Percentiles rank a stretch among this genome's conserved stretches.
These are phyloP conservation scores for Drosophila barbarae DNA, from an alignment of 2,888 invertebrate species.

Conservation along the genomic window DNA sequence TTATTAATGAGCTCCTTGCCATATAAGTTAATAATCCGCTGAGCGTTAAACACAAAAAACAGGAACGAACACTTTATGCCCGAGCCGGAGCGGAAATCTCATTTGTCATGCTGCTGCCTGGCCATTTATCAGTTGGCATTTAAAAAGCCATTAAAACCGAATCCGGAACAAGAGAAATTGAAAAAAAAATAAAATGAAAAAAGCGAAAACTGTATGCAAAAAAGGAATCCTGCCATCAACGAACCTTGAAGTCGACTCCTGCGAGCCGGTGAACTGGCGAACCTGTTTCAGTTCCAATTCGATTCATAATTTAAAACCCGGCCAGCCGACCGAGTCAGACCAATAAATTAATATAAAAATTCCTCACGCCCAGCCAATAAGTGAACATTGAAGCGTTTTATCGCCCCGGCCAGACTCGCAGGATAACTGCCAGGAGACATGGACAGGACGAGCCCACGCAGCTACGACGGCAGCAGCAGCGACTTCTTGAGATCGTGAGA, in stretches of 20 bases:
- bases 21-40: constrained; percentile 52
- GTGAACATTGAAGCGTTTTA: constrained; percentile 72
- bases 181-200: constrained; percentile 22
- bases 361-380: constrained; percentile 77
- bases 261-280: constrained; percentile 7
- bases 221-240: constrained; percentile 30
- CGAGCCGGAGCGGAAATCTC: constrained; percentile 56
- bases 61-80: constrained; percentile 46
- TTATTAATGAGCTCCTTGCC: constrained; percentile 59
- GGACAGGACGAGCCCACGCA: constrained; percentile 13
- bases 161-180: constrained; percentile 57
- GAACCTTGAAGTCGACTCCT: constrained; percentile 20
- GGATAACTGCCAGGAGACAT: constrained; percentile 18
- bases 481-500: constrained; percentile 36
- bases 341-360: constrained; percentile 77
- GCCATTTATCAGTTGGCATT: constrained; percentile 73
- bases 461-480: neutral
- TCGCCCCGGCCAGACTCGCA: constrained; percentile 59
- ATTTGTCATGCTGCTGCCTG: constrained; percentile 71
- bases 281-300: constrained; percentile 51
- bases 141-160: constrained; percentile 76
- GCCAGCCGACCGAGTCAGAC: constrained; percentile 47
- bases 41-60: constrained; percentile 19
- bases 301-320: constrained; percentile 68
- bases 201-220: constrained; percentile 31